Evolutionary conservation across 2,113 vertebrate species (phyloP).

Genomic region (Prionailurus bengalensis): DNA sequence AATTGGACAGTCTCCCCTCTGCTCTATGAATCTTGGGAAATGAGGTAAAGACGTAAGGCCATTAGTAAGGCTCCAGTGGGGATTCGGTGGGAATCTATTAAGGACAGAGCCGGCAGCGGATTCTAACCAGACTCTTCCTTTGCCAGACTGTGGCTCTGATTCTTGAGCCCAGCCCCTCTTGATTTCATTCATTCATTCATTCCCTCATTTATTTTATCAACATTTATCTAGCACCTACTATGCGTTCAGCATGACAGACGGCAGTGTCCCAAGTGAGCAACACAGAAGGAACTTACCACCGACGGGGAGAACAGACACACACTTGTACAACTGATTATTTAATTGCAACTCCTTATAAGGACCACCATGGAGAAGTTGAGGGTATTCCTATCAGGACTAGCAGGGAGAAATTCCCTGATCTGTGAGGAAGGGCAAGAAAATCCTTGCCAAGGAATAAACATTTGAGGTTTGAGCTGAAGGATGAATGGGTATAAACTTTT

Average conservation of each 20-base stretch:
- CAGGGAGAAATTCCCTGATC: background rate
- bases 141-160: background rate
- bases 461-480: background rate
- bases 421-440: background rate
- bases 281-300: background rate
- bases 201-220: background rate
- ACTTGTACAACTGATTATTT: background rate
- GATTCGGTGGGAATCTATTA: background rate
- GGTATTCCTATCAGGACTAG: background rate
- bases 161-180: background rate
- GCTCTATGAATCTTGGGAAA: background rate
- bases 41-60: background rate
- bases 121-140: background rate
- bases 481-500: background rate
- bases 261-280: background rate
- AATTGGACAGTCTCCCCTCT: background rate
- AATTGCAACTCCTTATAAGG: background rate
- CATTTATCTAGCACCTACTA: too few species aligned
- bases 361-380: background rate
- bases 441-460: background rate
- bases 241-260: background rate
- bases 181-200: background rate
- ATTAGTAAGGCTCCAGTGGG: background rate
- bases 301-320: background rate
- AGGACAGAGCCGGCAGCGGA: background rate